Conservation (phyloP, 2,888 invertebrate species). For the Archips xylosteana region DNA sequence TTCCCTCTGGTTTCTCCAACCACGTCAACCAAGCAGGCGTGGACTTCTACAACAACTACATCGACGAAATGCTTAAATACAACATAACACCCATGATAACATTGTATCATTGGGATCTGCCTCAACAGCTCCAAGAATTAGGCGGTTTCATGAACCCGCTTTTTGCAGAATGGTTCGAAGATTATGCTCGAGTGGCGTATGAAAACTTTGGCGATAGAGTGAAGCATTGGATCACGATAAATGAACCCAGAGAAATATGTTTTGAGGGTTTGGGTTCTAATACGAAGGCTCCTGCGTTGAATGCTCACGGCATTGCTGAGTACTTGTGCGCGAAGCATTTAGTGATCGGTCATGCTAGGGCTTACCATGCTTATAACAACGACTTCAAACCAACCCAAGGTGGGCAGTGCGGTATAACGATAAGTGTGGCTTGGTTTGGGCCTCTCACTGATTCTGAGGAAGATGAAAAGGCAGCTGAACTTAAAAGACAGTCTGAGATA, state of each 20-base stretch:
- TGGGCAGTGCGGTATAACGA: constrained; percentile 25
- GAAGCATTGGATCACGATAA: constrained; percentile 79
- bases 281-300: constrained; percentile 52
- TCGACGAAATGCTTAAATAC: constrained; percentile 81
- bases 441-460: constrained; percentile 27
- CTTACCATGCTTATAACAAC: constrained; percentile 55
- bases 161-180: constrained; percentile 62
- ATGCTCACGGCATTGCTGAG: constrained; percentile 63
- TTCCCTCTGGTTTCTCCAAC: constrained; percentile 77
- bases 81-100: constrained; percentile 83
- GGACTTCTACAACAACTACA: constrained; percentile 82
- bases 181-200: constrained; percentile 65
- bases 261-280: constrained; percentile 63
- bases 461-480: constrained; percentile 27
- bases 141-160: constrained; percentile 71
- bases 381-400: constrained; percentile 31
- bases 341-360: constrained; percentile 75
- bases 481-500: constrained; percentile 16
- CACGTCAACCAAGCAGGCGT: constrained; percentile 59
- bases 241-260: constrained; percentile 69
- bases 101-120: constrained; percentile 73
- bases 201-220: constrained; percentile 65
- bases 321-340: constrained; percentile 71
- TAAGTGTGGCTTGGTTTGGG: constrained; percentile 6
- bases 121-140: constrained; percentile 67